Conservation (phyloP, 1,140 invertebrate species). For the Drosophila mayri region DNA sequence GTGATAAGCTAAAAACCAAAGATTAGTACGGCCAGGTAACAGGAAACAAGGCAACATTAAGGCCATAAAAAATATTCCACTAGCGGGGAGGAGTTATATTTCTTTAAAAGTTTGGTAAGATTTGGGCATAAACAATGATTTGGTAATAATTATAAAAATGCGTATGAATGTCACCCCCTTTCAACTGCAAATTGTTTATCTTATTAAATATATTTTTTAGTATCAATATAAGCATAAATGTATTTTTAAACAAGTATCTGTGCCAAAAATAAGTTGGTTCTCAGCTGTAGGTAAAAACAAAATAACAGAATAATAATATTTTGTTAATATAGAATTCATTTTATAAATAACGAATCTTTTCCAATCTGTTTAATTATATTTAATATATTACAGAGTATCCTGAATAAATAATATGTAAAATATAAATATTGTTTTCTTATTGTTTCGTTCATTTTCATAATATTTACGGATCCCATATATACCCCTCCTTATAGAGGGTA, state of each 20-base stretch:
- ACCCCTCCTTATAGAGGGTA: constrained; percentile 4
- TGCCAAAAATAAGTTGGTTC: background rate
- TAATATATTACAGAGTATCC: too few species aligned
- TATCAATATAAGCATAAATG: background rate
- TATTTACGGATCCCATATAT: background rate
- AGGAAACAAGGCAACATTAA: constrained; percentile 21
- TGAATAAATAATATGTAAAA: too few species aligned
- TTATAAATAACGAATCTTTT: too few species aligned
- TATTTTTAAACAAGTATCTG: background rate
- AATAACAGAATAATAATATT: background rate
- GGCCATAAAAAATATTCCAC: constrained; percentile 42
- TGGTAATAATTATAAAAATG: background rate
- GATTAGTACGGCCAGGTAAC: constrained; percentile 32
- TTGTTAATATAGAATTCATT: too few species aligned
- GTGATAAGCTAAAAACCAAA: constrained; percentile 44
- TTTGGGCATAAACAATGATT: constrained; percentile 2
- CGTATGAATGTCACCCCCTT: too few species aligned
- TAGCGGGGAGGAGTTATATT: background rate
- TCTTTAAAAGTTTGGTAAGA: background rate
- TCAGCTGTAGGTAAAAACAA: background rate
- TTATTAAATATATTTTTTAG: background rate
- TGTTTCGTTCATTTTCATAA: too few species aligned
- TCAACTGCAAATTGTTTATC: too few species aligned
- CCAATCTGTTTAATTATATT: too few species aligned
- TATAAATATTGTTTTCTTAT: too few species aligned